These are phyloP conservation scores for Bubo bubo DNA, from an alignment of 2,113 vertebrate genomes.

Conservation along the genomic window DNA sequence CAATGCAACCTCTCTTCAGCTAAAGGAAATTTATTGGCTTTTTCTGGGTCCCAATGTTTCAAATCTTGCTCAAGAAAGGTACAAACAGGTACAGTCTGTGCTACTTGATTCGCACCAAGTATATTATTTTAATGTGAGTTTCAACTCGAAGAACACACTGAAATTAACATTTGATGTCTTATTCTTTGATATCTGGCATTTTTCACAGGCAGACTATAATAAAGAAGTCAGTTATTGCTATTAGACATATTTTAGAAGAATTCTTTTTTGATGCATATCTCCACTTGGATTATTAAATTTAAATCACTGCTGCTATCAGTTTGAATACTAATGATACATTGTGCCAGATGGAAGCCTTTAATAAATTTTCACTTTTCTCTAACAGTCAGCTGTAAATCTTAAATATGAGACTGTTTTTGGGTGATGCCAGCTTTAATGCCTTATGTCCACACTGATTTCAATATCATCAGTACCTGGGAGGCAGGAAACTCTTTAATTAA, in stretches of 20 bases:
- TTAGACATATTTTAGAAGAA: constrained; percentile 76
- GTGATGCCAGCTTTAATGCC: constrained; percentile 64
- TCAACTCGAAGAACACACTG: constrained; percentile 59
- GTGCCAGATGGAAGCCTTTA: constrained; percentile 78
- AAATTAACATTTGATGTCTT: constrained; percentile 78
- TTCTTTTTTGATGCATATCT: constrained; percentile 73
- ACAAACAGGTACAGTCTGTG: background rate
- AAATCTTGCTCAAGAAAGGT: background rate
- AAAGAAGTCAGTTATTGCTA: constrained; percentile 78
- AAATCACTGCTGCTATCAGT: constrained; percentile 75
- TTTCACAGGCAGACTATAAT: constrained; percentile 70
- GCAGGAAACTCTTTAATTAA: constrained; percentile 70
- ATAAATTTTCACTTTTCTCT: constrained; percentile 75
- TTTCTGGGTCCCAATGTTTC: background rate
- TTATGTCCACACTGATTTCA: constrained; percentile 71
- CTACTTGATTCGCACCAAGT: background rate
- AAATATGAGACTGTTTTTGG: constrained; percentile 63
- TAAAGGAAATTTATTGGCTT: background rate
- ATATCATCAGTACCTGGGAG: constrained; percentile 69
- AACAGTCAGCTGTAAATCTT: constrained; percentile 72
- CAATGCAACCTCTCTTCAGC: background rate
- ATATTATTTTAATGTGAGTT: constrained; percentile 63
- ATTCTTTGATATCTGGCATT: constrained; percentile 75
- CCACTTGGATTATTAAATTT: constrained; percentile 76
- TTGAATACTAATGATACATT: constrained; percentile 77